Conservation (phyloP, 2,113 vertebrate species). For the Ceratotherium simum region DNA sequence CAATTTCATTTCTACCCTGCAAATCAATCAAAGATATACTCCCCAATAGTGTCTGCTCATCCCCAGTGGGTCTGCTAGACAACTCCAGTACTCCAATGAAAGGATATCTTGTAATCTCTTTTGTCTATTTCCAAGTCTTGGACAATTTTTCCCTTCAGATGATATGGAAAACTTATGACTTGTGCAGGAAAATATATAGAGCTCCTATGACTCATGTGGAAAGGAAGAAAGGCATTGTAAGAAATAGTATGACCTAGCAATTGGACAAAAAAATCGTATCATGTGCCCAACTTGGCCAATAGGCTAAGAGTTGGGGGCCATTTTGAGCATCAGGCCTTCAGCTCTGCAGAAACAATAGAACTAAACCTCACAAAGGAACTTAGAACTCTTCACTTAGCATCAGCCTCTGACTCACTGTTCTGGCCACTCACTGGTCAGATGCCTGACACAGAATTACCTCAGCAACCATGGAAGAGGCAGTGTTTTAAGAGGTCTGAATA, state of each 20-base stretch:
- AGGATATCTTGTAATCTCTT: background rate
- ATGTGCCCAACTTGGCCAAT: background rate
- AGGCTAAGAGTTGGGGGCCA: background rate
- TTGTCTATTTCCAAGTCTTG: background rate
- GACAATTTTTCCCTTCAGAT: background rate
- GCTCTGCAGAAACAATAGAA: constrained; percentile 7
- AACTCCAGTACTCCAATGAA: background rate
- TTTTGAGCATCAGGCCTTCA: background rate
- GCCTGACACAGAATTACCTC: background rate
- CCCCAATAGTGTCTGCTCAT: background rate
- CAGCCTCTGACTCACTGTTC: background rate
- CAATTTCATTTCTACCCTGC: background rate
- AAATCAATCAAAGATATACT: background rate
- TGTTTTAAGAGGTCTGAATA: background rate
- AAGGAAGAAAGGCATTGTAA: background rate
- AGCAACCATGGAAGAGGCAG: background rate
- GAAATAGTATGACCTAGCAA: background rate
- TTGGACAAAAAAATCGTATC: background rate
- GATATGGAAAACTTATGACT: background rate
- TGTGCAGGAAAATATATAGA: background rate
- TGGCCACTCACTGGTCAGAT: background rate
- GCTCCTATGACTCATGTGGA: background rate
- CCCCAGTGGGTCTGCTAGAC: background rate
- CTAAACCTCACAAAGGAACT: background rate
- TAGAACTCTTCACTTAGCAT: background rate